Base-by-base conservation (phyloP, 2,797 vertebrate genomes). In the Borostomias antarcticus region DNA sequence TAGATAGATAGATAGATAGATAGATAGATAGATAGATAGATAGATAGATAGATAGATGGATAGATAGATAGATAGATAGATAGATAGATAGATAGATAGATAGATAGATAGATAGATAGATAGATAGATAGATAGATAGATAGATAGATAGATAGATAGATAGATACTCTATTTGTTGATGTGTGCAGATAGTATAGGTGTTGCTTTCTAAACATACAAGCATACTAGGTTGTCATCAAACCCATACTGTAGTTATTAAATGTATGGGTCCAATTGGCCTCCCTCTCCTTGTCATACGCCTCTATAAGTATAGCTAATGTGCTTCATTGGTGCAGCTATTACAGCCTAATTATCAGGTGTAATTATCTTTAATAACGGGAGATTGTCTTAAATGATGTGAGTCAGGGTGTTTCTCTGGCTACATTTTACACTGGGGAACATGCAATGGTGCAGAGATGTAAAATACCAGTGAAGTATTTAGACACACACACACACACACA, bases 361-460 rank as follows among this genome's bases (percentile, higher is more conserved):
- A 51, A 62, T 62, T 23, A 33, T 59, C 32, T 11, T 45, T 73
- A 72, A 75, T 75, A 64, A 75, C 58, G 73, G 71, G 62, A 81
- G 85, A 81, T 85, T 85, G 75, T 73, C 72, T 64, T 85, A 83
- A 90, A 87, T 82, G 69, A 73, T 79, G 82, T 77, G 70, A 72
- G 73, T 64, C 74, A 37, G 58, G 33, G 68, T 64, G 57, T 74
- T 79, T 58, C 74, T 70, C 0, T 48, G 58, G 32, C 82, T 81
- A 79, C 79, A 77, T 88, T 84, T 85, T 82, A 76, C 54, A n/a
- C 50, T 29, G 51, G 23, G 62, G 17, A 25, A 35, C 2, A 61
- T 53, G 60, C 64, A 58, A 50, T 54, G 32, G 52, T 59, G 23
- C 10, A n/a, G 2, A 13, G 21, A 40, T 40, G 30, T 37, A 33